Percentiles rank a stretch among this genome's conserved stretches.
Conservation (phyloP, 2,113 vertebrate genomes). For the Marmota monax region DNA sequence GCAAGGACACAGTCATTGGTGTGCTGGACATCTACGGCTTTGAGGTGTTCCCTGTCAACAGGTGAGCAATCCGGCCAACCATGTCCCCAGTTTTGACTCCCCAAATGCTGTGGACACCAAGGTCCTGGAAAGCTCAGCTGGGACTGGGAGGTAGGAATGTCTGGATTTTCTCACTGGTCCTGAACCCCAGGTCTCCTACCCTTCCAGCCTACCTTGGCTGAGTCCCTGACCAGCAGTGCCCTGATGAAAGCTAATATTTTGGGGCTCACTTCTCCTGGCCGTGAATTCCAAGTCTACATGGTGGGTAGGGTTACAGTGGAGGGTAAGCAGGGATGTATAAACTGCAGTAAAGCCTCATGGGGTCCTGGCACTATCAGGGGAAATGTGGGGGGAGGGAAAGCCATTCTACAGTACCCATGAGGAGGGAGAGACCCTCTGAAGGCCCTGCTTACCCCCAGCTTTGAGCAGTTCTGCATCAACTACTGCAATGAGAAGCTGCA, state of each 20-base stretch:
- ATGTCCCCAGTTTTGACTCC: not conserved
- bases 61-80: conserved; percentile 86
- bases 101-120: not conserved
- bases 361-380: not conserved
- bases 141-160: not conserved
- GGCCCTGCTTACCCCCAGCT: conserved; percentile 82
- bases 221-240: rapidly evolving
- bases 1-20: conserved; percentile 96
- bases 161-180: not conserved
- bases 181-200: not conserved
- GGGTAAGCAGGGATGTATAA: rapidly evolving
- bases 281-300: not conserved
- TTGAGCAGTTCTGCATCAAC: conserved; percentile 97
- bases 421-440: not conserved
- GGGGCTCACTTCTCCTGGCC: too few species aligned
- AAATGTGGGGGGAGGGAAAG: too few species aligned
- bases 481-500: conserved; percentile 96
- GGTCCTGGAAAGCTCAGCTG: not conserved
- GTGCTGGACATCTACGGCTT: conserved; percentile 98
- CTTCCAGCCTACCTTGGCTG: not conserved
- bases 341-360: rapidly evolving
- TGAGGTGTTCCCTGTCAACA: conserved; percentile 97
- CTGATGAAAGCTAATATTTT: too few species aligned
- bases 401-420: rapidly evolving
- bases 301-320: not conserved